phyloP scores from a whole-genome alignment of 2,888 invertebrate species.

The Ectobius pallidus region DNA sequence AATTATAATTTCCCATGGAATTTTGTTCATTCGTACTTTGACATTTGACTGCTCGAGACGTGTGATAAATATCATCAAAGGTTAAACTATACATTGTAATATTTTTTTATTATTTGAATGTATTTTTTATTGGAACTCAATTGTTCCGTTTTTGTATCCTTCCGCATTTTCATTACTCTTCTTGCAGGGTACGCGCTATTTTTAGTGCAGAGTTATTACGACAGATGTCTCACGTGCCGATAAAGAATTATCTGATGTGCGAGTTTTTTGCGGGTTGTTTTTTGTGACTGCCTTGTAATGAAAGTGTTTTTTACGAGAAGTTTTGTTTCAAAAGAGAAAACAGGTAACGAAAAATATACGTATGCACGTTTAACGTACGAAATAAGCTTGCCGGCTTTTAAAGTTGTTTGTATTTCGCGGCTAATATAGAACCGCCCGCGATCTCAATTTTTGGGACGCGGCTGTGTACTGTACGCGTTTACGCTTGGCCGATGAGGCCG shows the following conservation, averaged over 20 bases:
- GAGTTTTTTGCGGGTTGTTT: conserved; percentile 37
- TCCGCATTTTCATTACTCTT: conserved; percentile 58
- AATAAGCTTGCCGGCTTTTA: conserved; percentile 2
- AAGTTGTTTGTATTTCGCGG: conserved; percentile 42
- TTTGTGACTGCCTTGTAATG: conserved; percentile 27
- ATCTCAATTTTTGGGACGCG: conserved; percentile 41
- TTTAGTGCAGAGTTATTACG: conserved; percentile 69
- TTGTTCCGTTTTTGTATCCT: conserved; percentile 43
- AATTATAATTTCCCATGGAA: conserved; percentile 14
- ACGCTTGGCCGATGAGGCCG: conserved; percentile 42
- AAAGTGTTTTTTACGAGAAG: conserved; percentile 20
- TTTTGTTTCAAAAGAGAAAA: not conserved
- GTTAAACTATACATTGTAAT: not conserved
- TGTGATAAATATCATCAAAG: not conserved
- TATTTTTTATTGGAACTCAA: conserved; percentile 35
- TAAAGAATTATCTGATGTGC: conserved; percentile 50
- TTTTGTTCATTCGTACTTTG: not conserved
- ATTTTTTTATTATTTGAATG: conserved; percentile 12
- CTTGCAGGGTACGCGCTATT: conserved; percentile 64
- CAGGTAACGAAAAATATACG: not conserved
- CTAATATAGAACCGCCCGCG: conserved; percentile 37
- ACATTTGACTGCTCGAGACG: not conserved
- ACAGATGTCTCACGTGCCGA: conserved; percentile 67
- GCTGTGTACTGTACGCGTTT: conserved; percentile 42
- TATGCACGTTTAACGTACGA: not conserved